Base-by-base conservation (phyloP, 2,888 invertebrate species). In the Nemotelus nigrinus region DNA sequence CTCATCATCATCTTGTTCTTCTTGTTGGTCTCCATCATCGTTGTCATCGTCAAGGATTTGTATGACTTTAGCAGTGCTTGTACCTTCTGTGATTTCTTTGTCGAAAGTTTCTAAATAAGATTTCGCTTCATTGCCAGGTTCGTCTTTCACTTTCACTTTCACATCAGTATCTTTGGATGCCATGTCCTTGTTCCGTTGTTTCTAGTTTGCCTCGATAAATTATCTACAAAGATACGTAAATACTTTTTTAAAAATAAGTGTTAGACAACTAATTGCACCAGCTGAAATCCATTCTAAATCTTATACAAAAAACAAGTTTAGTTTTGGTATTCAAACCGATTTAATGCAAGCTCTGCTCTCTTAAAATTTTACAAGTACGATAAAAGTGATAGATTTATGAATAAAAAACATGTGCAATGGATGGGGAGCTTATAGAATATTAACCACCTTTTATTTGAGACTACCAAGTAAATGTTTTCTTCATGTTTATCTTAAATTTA, bases 71-170 rank as follows among this genome's bases (percentile, higher is more conserved):
- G 78, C 78, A 82, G 89, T 90, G 78, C 88, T 89, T 45, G 89
- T 89, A 82, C 91, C 91, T 39, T 74, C 74, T 6, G 74, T 25
- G 80, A 94, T 93, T 86, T 95, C 94, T 83, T 94, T 94, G 83
- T 95, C 93, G 84, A 95, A 94, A 39, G 93, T 93, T 79, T 93
- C 93, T 81, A 96, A 88, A 83, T 95, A 96, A 65, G 92, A 92
- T 84, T 95, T 94, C 81, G 96, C 91, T 82, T 89, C 88, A 63
- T 86, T 86, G 2, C 47, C 57, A 2, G 84, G 85, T 81, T 88
- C 88, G 77, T 89, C 84, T 79, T 87, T 88, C 63, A 88, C 86
- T 79, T 87, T 88, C 63, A 88, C 86, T 53, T 85, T 82, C 2
- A 80, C 83, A 71, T 88, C 86, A 79, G 81, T 82, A 80, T 86